Conservation (phyloP, 1,140 invertebrate genomes). For the Metaphire vulgaris region DNA sequence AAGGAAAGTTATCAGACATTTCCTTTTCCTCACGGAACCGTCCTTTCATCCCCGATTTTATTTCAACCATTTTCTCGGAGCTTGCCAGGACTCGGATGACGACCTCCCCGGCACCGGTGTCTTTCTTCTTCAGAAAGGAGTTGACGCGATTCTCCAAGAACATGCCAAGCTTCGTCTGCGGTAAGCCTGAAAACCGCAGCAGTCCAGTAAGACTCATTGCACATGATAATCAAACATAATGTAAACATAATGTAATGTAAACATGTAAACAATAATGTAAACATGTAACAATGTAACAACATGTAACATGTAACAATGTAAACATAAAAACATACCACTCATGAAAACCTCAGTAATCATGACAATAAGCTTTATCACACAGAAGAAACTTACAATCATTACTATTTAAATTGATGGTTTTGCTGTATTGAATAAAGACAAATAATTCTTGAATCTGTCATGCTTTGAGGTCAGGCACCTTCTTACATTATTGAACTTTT, state of each 20-base stretch:
- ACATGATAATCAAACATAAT: not conserved
- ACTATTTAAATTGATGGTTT: not conserved
- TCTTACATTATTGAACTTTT: no score
- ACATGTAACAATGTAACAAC: not conserved
- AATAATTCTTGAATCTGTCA: no score
- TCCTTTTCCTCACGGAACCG: conserved; percentile 65
- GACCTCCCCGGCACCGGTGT: conserved; percentile 88
- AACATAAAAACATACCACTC: not conserved
- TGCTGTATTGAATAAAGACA: not conserved
- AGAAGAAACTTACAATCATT: not conserved
- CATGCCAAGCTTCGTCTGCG: conserved; percentile 83
- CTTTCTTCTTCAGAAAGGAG: conserved; percentile 92
- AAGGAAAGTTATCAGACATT: conserved; percentile 74
- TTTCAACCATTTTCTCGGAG: conserved; percentile 95
- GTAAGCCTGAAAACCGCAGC: conserved; percentile 58
- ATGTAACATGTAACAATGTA: not conserved
- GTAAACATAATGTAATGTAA: conserved; percentile 5
- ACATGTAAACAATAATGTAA: not conserved
- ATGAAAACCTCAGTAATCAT: not conserved
- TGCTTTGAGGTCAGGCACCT: no score
- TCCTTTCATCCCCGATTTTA: conserved; percentile 91
- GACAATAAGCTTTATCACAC: not conserved
- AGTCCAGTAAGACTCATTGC: not conserved
- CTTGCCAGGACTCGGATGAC: conserved; percentile 94
- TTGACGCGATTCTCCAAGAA: conserved; percentile 98